These are phyloP conservation scores for Harpegnathos saltator DNA, from an alignment of 1,140 invertebrate genomes.

Conservation along the genomic window DNA sequence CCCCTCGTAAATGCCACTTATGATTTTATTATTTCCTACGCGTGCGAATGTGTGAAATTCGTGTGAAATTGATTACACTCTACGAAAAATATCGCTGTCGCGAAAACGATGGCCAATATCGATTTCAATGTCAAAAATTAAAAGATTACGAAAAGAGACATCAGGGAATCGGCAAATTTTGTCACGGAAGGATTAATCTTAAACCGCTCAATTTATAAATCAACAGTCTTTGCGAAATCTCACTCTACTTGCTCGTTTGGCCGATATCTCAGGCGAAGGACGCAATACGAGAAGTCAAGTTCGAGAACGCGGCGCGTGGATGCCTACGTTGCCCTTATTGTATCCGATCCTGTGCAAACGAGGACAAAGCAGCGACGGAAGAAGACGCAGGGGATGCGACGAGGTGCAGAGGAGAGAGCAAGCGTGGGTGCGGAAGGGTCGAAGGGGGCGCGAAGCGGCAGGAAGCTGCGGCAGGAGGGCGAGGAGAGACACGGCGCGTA, in stretches of 20 bases:
- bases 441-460: slow-evolving; percentile 56
- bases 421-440: slow-evolving; percentile 40
- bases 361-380: slow-evolving; percentile 59
- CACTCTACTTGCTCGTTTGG: not conserved
- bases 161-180: no score
- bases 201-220: no score
- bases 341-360: slow-evolving; percentile 57
- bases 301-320: not conserved
- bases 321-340: slow-evolving; percentile 24
- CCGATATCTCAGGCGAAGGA: slow-evolving; percentile 13
- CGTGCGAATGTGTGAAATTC: not conserved
- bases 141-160: no score
- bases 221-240: no score
- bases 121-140: no score
- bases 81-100: not conserved
- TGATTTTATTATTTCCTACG: not conserved
- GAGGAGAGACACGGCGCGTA: slow-evolving; percentile 72
- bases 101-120: no score
- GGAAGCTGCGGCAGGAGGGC: slow-evolving; percentile 59
- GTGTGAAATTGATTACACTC: not conserved
- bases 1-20: slow-evolving; percentile 2
- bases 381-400: slow-evolving; percentile 38
- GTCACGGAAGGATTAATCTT: no score
- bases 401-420: slow-evolving; percentile 20
- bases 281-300: not conserved